These are phyloP conservation scores for Amblyornis subalaris DNA, from an alignment of 2,113 vertebrate species.

Conservation along the genomic window DNA sequence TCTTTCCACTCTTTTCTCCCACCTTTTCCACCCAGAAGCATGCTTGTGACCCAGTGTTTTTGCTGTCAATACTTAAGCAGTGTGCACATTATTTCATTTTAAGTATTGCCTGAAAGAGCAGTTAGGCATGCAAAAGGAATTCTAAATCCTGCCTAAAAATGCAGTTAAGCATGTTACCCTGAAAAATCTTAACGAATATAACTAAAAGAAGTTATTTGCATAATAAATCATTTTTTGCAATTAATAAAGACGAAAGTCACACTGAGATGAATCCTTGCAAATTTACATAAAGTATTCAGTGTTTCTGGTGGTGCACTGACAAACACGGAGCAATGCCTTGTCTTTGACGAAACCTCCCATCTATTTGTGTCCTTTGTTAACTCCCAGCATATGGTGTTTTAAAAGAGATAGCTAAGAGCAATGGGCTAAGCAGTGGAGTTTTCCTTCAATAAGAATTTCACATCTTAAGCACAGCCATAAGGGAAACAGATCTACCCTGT, in stretches of 20 bases:
- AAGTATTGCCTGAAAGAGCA: background rate
- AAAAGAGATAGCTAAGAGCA: background rate
- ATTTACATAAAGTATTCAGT: background rate
- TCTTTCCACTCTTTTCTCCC: background rate
- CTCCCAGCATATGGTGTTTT: background rate
- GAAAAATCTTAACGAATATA: background rate
- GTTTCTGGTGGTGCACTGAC: background rate
- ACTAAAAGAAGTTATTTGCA: background rate
- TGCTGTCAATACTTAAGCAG: background rate
- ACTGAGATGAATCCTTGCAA: background rate
- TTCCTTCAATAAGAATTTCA: background rate
- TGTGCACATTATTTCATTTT: background rate
- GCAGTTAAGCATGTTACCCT: background rate
- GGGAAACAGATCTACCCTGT: background rate
- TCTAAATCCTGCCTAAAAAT: background rate
- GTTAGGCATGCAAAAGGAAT: background rate
- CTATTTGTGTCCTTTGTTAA: background rate
- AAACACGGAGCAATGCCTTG: background rate
- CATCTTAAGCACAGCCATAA: background rate
- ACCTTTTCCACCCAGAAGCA: background rate
- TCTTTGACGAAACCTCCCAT: background rate
- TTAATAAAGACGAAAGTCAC: background rate
- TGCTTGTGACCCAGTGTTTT: background rate
- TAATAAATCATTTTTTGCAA: background rate
- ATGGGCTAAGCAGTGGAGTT: background rate